These are phyloP conservation scores for Morpho achilles DNA, from an alignment of 2,888 invertebrate genomes.

Conservation along the genomic window DNA sequence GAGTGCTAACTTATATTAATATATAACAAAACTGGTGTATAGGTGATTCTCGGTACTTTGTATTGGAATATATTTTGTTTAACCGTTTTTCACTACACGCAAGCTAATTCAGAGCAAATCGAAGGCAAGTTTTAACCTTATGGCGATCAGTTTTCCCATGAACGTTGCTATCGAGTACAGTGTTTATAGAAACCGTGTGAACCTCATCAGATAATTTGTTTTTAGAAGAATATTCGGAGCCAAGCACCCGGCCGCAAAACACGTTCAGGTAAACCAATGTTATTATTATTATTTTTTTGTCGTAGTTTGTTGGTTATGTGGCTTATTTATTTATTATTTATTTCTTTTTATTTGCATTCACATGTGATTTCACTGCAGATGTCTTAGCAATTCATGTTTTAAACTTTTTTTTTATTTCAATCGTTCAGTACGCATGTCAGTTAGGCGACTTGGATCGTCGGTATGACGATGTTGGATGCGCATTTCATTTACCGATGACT, in stretches of 20 bases:
- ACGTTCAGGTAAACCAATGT: conserved; percentile 57
- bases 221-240: conserved; percentile 43
- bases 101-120: conserved; percentile 30
- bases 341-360: conserved; percentile 73
- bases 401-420: conserved; percentile 24
- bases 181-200: conserved; percentile 33
- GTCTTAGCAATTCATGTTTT: conserved; percentile 69
- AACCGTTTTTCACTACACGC: conserved; percentile 43
- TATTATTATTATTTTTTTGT: conserved; percentile 49
- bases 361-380: conserved; percentile 79
- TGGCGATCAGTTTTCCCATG: conserved; percentile 32
- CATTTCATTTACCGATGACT: conserved; percentile 59
- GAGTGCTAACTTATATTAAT: conserved; percentile 48
- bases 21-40: conserved; percentile 49
- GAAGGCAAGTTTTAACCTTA: conserved; percentile 14
- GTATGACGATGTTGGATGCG: conserved; percentile 61
- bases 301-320: conserved; percentile 70
- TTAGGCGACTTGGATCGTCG: conserved; percentile 25
- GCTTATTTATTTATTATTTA: conserved; percentile 76
- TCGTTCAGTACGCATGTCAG: conserved; percentile 47
- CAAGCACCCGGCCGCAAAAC: conserved; percentile 33
- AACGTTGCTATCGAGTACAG: conserved; percentile 26
- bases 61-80: conserved; percentile 26
- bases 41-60: conserved; percentile 55
- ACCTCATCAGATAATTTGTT: conserved; percentile 40